Percentiles rank a stretch among this genome's conserved stretches.
Conservation (phyloP, 64 coral and sea anemone genomes). For the Porites lutea region DNA sequence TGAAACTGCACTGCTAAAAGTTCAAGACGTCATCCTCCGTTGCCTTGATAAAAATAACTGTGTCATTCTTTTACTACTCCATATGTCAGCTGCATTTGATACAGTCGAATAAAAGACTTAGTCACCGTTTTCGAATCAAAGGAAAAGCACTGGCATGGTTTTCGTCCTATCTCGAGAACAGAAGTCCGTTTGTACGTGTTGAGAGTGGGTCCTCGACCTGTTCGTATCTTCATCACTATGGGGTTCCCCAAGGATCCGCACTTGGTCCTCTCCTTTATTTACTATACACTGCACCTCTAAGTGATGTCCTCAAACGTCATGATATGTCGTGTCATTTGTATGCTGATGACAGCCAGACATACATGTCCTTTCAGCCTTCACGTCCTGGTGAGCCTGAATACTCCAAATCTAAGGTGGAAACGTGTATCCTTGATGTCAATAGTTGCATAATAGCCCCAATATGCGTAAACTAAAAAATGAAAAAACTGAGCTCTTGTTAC, state of each 20-base stretch:
- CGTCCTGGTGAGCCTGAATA: not conserved
- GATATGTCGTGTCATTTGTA: not conserved
- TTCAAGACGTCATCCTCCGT: not conserved
- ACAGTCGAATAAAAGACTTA: not conserved
- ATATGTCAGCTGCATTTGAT: not conserved
- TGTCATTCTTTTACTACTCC: not conserved
- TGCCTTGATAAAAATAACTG: no score
- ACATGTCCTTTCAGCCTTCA: not conserved
- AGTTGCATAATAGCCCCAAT: constrained; percentile 14
- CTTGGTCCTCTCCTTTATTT: constrained; percentile 14
- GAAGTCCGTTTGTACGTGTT: not conserved
- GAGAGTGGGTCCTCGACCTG: not conserved
- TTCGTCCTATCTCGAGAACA: not conserved
- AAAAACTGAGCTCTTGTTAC: constrained; percentile 25
- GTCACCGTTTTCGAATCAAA: not conserved
- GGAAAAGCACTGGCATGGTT: not conserved
- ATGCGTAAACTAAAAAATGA: not conserved
- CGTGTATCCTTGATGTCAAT: constrained; percentile 7
- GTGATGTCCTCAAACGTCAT: constrained; percentile 3
- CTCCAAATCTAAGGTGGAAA: not conserved
- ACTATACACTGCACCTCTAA: constrained; percentile 3
- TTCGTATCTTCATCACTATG: constrained; percentile 5
- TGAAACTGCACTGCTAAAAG: not conserved
- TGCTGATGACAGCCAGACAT: constrained; percentile 14
- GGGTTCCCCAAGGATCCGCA: not conserved